These are phyloP conservation scores for Noctua comes DNA, from an alignment of 2,888 invertebrate genomes.

Conservation along the genomic window DNA sequence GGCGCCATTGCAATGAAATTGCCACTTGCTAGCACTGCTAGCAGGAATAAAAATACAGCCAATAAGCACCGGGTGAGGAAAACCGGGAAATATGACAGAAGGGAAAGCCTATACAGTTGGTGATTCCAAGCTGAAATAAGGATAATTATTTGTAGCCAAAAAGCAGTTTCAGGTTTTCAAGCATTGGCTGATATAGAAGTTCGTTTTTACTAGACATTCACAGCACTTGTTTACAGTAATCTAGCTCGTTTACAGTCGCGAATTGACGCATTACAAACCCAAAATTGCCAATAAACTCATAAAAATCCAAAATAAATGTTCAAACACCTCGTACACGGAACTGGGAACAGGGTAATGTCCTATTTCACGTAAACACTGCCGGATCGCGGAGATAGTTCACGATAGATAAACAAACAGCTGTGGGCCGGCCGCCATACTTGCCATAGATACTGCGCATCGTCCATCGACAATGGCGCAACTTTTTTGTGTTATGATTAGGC, in stretches of 20 bases:
- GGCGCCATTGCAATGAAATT: not conserved
- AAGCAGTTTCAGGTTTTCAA: too few relatives aligned
- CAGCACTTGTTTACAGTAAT: constrained; percentile 10
- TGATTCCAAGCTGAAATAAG: not conserved
- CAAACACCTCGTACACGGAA: constrained; percentile 40
- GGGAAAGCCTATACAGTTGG: not conserved
- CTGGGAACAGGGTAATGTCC: constrained; percentile 56
- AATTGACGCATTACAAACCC: constrained; percentile 12
- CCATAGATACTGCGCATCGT: constrained; percentile 54
- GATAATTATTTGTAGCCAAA: not conserved
- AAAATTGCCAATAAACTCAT: constrained; percentile 54
- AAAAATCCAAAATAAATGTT: constrained; percentile 52
- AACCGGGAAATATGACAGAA: not conserved
- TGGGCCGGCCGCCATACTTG: constrained; percentile 46
- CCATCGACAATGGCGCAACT: constrained; percentile 56
- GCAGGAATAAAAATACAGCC: not conserved
- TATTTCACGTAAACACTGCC: constrained; percentile 61
- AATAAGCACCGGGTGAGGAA: not conserved
- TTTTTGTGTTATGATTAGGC: constrained; percentile 45
- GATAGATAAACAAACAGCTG: constrained; percentile 56
- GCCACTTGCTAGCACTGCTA: not conserved
- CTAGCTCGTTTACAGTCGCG: not conserved
- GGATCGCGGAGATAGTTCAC: constrained; percentile 57
- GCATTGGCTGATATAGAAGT: too few relatives aligned
- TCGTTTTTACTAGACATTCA: not conserved